phyloP scores from a whole-genome alignment of 2,113 vertebrate species.

The Corythornis vintsioides region DNA sequence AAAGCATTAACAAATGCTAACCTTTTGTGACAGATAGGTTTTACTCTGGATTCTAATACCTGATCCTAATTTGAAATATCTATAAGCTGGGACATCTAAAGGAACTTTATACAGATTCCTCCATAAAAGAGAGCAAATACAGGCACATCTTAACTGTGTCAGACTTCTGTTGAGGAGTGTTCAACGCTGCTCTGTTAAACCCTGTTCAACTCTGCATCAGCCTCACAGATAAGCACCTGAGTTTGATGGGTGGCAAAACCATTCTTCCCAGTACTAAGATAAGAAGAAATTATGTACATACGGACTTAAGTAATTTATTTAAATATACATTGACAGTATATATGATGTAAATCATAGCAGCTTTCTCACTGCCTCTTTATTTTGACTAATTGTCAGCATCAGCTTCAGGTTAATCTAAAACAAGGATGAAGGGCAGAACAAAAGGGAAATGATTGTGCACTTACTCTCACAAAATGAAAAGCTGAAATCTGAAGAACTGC shows the following conservation, averaged over 20 bases:
- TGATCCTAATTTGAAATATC: background rate
- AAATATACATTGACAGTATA: background rate
- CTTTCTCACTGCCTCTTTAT: background rate
- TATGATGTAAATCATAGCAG: background rate
- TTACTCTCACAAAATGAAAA: background rate
- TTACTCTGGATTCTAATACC: background rate
- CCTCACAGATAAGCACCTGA: background rate
- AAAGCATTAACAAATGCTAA: background rate
- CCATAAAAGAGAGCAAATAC: background rate
- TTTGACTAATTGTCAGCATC: background rate
- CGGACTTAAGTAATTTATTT: background rate
- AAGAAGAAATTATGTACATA: background rate
- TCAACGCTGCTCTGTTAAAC: background rate
- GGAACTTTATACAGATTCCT: background rate
- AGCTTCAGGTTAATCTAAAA: background rate
- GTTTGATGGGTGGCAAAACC: background rate
- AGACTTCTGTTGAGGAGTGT: background rate
- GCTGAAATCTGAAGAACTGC: background rate
- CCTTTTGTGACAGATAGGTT: background rate
- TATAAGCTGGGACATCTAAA: background rate
- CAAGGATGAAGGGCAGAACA: background rate
- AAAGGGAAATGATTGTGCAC: fast-evolving
- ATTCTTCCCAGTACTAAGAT: background rate
- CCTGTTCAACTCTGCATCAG: background rate
- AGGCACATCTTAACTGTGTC: background rate